Conservation (phyloP, 2,888 invertebrate genomes). For the Scaptomyza polygonia region DNA sequence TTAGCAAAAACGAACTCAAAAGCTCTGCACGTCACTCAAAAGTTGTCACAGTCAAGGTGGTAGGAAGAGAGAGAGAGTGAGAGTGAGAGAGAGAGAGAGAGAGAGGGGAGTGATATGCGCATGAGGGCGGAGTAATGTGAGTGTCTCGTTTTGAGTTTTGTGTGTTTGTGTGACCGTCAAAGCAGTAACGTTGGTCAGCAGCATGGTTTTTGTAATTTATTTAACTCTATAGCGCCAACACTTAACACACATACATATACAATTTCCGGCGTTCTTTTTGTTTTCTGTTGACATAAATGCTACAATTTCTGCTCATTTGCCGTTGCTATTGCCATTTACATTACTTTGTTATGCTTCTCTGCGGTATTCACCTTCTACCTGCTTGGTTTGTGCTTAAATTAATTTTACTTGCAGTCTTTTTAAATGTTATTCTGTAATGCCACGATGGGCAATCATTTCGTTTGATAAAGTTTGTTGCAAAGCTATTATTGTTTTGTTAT, state of each 20-base stretch:
- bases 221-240: constrained; percentile 20
- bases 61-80: too few relatives aligned
- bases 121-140: constrained; percentile 4
- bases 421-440: too few relatives aligned
- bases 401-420: too few relatives aligned
- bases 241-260: neutral
- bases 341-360: too few relatives aligned
- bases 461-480: too few relatives aligned
- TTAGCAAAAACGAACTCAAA: constrained; percentile 34
- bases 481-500: too few relatives aligned
- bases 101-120: neutral
- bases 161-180: constrained; percentile 23
- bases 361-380: too few relatives aligned
- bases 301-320: constrained; percentile 9
- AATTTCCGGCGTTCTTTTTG: neutral
- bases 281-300: constrained; percentile 14
- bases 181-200: constrained; percentile 13
- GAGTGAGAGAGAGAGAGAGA: too few relatives aligned
- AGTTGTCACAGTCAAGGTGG: constrained; percentile 1
- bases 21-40: constrained; percentile 39
- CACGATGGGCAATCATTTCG: too few relatives aligned
- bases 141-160: constrained; percentile 22
- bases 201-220: constrained; percentile 35
- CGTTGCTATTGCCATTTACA: neutral
- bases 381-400: too few relatives aligned